Evolutionary conservation across 1,140 invertebrate genomes (phyloP), one percentile per base, ranked within the genome.

Genomic region (Epicauta chinensis): DNA sequence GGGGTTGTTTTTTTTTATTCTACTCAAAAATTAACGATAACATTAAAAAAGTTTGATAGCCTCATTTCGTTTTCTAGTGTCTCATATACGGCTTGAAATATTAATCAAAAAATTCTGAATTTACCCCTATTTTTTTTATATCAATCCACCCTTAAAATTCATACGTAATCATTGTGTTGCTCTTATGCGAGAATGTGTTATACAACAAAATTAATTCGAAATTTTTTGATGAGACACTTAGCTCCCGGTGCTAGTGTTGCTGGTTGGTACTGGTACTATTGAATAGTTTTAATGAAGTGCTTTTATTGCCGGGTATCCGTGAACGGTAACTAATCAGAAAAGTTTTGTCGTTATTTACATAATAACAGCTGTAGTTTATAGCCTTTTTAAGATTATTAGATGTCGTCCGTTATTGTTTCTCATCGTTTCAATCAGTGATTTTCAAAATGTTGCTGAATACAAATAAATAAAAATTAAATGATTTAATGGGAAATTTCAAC

Each of bases 301-400:
- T 7, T 23, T 23, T 23, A 47, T 34, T 36, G 34, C 36, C 16
- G 30, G 12, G 31, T 34, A 30, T 31, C 29, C 30, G 29, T 45
- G 38, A 54, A 54, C 47, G 45, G 48, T 54, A 54, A 54, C 53
- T 51, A 51, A 51, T 55, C 53, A 23, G n/a, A 49, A 48, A 55
- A 55, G 51, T 36, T 48, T 55, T 55, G 48, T 16, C 53, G 41
- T 55, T 55, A 55, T 55, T 55, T 55, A 44, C 53, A 55, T 55
- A 51, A 55, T 55, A 55, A 48, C 53, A 55, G 53, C 53, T 55
- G 53, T 55, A 37, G 34, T 49, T 55, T 55, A 55, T 55, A 36
- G 53, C 42, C 36, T 40, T 51, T 39, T 32, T 48, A 51, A 55
- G 46, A 55, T 55, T 51, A 55, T 55, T 55, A 55, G 53, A 47